Base-by-base conservation (phyloP, 53 echinoderm and acorn worm species). In the Stichopus horrens region DNA sequence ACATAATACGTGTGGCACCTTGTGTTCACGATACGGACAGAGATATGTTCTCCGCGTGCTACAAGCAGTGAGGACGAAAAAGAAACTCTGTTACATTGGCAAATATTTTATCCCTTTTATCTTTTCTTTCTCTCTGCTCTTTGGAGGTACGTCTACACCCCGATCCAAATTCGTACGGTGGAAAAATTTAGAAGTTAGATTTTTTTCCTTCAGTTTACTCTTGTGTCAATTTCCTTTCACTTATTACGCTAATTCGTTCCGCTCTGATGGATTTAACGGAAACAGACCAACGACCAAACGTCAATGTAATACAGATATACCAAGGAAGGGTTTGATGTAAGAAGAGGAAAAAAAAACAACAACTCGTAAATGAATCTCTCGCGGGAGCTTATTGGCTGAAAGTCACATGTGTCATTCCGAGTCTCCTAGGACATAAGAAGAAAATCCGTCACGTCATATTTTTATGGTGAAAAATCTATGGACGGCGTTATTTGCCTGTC, bases 371-470 rank as follows among this genome's bases (percentile, higher is more conserved):
- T 55, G 87, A 57, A 74, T 16, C 58, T 54, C 87, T 87, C 87
- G 54, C 87, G 75, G 87, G 87, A 75, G 87, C 87, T 52, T 74
- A 87, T 87, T 87, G 87, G 87, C 71, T 87, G 75, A 74, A 74
- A 75, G 74, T 87, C 87, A 74, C 75, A 74, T 87, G 87, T 74
- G 87, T 21, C 87, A 21, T 74, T 57, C 74, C 19, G 51, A 53
- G 75, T 87, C 74, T 87, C 87, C 8, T 21, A 75, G 75, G 86
- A 86, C 74, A 55, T 86, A 73, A 74, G 37, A 51, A 52, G 73
- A 74, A 73, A 86, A 86, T 71, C 86, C 87, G 54, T 87, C 87
- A 87, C 87, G 87, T 87, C 87, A 87, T 87, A 75, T 74, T 87
- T 87, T 87, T 87, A 87, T 87, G 75, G 87, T 87, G 74, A 75